Evolutionary conservation across 2,797 vertebrate genomes (phyloP).

Genomic region (Parambassis ranga): DNA sequence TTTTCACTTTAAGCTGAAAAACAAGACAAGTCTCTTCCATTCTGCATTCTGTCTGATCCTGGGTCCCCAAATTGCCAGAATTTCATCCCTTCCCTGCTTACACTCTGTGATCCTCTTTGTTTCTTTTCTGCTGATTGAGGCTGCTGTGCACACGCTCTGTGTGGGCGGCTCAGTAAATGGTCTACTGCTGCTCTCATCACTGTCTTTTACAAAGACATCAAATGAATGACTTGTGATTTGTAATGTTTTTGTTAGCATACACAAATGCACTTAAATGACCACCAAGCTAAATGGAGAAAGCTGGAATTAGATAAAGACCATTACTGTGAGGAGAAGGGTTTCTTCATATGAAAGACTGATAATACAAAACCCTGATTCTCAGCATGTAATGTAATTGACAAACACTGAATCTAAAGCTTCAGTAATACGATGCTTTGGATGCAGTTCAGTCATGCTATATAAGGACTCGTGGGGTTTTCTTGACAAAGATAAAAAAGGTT

Average conservation of each 20-base stretch:
- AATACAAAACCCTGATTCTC: conserved; percentile 9
- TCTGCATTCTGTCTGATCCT: conserved; percentile 37
- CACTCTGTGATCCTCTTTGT: conserved; percentile 31
- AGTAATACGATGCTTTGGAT: conserved; percentile 1
- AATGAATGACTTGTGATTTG: conserved; percentile 10
- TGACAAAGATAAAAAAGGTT: conserved; percentile 14
- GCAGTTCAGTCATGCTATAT: conserved; percentile 11
- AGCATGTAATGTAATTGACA: background rate
- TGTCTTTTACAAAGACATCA: conserved; percentile 37
- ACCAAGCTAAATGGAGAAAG: background rate
- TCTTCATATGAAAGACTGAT: background rate
- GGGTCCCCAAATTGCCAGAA: conserved; percentile 4
- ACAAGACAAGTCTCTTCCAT: conserved; percentile 4
- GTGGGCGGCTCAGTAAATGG: conserved; percentile 39
- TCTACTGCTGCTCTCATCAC: background rate
- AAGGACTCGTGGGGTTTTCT: conserved; percentile 1
- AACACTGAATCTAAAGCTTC: background rate
- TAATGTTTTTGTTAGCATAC: conserved; percentile 16
- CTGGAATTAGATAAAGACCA: background rate
- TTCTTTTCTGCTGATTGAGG: conserved; percentile 27
- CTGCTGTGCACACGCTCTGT: conserved; percentile 15
- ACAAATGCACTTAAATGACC: conserved; percentile 27
- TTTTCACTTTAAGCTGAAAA: conserved; percentile 11
- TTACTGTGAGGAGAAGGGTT: background rate
- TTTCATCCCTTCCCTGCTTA: conserved; percentile 36